A percentile compares a stretch with the other conserved stretches of the same genome.
Evolutionary conservation across 2,888 invertebrate species (phyloP).

Genomic region (Cecidostiba fungosa): DNA sequence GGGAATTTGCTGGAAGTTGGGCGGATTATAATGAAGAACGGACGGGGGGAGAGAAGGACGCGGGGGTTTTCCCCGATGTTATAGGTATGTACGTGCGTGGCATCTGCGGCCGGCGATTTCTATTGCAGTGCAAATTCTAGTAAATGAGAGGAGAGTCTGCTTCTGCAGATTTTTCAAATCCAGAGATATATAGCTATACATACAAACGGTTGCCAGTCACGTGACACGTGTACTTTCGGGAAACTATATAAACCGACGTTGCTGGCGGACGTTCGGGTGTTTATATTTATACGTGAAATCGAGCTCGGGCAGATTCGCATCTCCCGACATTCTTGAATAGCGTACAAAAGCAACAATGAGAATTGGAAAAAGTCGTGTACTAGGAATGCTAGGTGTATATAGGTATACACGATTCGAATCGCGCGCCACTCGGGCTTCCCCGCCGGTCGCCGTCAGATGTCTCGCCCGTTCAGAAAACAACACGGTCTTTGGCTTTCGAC

Average conservation of each 20-base stretch:
- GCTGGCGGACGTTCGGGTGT: not conserved
- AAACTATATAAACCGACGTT: not conserved
- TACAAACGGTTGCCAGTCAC: not conserved
- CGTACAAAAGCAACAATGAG: not conserved
- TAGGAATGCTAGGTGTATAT: not conserved
- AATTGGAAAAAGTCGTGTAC: not conserved
- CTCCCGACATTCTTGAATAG: not conserved
- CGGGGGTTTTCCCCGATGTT: not conserved
- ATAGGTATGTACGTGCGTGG: not conserved
- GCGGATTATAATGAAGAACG: not conserved
- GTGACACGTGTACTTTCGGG: conserved; percentile 3
- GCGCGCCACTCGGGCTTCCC: not conserved
- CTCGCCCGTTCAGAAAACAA: conserved; percentile 41
- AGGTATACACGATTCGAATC: conserved; percentile 9
- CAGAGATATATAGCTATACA: not conserved
- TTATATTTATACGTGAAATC: not conserved
- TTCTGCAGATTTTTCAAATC: not conserved
- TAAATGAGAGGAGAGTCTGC: too few relatives aligned
- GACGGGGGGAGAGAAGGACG: not conserved
- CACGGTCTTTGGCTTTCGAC: too few relatives aligned
- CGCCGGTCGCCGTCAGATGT: conserved; percentile 58
- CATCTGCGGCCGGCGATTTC: not conserved
- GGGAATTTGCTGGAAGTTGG: not conserved
- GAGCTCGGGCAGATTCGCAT: not conserved
- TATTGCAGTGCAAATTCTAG: not conserved